Evolutionary conservation across 2,888 invertebrate species (phyloP), one percentile per base, ranked within the genome.

Genomic region (Phortica okadai): DNA sequence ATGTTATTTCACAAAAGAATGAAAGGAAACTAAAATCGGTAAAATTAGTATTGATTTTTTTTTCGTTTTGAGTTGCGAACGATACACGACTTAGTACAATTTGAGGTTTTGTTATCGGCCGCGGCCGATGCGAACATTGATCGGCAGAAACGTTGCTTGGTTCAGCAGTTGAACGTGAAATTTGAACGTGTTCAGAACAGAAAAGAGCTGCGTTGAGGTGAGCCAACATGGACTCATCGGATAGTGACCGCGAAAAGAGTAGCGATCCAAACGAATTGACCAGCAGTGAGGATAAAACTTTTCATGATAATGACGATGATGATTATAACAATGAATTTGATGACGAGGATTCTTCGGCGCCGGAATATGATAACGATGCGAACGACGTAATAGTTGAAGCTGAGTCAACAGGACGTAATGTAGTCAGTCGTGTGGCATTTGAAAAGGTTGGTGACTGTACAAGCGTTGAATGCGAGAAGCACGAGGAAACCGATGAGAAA

Each of bases 221-320:
- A 25, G 59, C 59, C 14, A 59, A 77, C 67, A 83, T 80, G 75
- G 84, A 85, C 54, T 80, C 84, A 75, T 87, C 83, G 45, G 84
- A 84, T 56, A 79, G 74, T 7, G 76, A 81, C 41, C 76, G 86
- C 58, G 87, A 81, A 8, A 86, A 84, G 67, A 87, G 86, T 81
- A 86, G 87, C 70, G 86, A 87, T 82, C 86, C 86, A 50, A 83
- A 86, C 75, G 87, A 83, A 45, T 66, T 86, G 76, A 79, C 84
- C 0, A 86, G 86, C 73, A 86, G 86, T 73, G 87, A 86, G 62
- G 82, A 85, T 1, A 87, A 85, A 72, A 81, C 84, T 0, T 86
- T 81, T 73, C 82, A 84, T 14, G 85, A 86, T 16, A 82, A 84
- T 6, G 83, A 79, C n/a, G 81, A 82, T n/a, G 81, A 79, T 4